Conservation (phyloP, 2,888 invertebrate species). For the Amphipoea oculea region DNA sequence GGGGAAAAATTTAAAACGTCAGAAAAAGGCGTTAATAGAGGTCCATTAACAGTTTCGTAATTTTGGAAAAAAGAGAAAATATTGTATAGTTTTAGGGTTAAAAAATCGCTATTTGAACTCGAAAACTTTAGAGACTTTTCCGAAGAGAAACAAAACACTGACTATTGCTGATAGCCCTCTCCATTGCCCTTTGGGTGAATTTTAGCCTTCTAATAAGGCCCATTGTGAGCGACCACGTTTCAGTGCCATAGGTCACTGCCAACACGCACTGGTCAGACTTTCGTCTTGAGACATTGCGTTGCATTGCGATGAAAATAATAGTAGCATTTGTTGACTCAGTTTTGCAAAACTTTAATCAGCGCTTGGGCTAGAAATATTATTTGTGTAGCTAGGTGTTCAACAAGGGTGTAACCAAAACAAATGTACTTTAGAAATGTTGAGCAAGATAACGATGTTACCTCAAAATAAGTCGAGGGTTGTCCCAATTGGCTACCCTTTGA, state of each 20-base stretch:
- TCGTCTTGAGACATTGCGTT: background rate
- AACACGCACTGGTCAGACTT: background rate
- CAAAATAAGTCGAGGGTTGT: constrained; percentile 2
- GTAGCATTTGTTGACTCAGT: background rate
- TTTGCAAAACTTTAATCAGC: background rate
- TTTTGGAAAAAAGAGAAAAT: background rate
- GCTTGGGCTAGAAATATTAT: background rate
- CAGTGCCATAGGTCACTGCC: background rate
- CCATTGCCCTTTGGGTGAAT: background rate
- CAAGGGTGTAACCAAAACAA: background rate
- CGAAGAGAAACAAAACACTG: background rate
- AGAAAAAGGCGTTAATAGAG: background rate
- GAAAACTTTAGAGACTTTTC: background rate
- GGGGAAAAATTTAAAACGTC: background rate
- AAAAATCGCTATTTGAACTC: background rate
- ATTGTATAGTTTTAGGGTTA: background rate
- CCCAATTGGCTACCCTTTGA: background rate
- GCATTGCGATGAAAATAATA: background rate
- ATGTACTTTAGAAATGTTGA: background rate
- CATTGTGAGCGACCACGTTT: background rate
- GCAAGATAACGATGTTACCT: background rate
- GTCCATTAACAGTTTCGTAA: background rate
- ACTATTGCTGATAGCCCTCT: background rate
- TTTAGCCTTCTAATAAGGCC: background rate
- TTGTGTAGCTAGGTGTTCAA: background rate